Evolutionary conservation across 2,888 invertebrate genomes (phyloP), one percentile per base, ranked within the genome.

Genomic region (Zele albiditarsus): DNA sequence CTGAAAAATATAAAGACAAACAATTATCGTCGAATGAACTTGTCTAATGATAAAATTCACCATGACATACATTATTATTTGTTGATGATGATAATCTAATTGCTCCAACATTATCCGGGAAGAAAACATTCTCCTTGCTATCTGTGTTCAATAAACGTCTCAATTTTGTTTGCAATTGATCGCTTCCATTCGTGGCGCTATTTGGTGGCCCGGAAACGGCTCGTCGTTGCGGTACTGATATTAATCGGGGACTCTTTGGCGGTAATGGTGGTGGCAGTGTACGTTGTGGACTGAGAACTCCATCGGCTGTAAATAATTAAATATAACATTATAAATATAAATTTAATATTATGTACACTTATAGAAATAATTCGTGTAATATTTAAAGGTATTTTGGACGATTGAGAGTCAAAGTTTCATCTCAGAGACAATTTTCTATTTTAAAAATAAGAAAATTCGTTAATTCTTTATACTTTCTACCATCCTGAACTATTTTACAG

Each of bases 81-180:
- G 53, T 69, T n/a, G 46, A 76, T 38, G 38, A 38, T 38, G 38
- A 8, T 12, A 73, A 75, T 53, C 20, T 76, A 12, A 75, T 66
- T 20, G 76, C 46, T 62, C 70, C 81, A 79, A 81, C 83, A 62
- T 81, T 84, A 63, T 91, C 91, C 4, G 92, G 91, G 63, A 92
- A 90, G 85, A 92, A 92, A 8, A 93, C 90, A 79, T 94, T 94
- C 87, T 94, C 94, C 77, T 94, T 92, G 86, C 94, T 94, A 86
- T 94, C 94, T 42, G 92, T 91, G 84, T 95, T 95, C 16, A 97
- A 90, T 75, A 96, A 90, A 81, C 95, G 92, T 23, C 96, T 91
- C 80, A 96, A 90, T 79, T 95, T 95, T 81, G 93, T 94, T 90
- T 96, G 96, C 68, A 96, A 90, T 82, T 94, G 91, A 86, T 94